Conservation (phyloP, 2,113 vertebrate genomes). For the Malurus melanocephalus region DNA sequence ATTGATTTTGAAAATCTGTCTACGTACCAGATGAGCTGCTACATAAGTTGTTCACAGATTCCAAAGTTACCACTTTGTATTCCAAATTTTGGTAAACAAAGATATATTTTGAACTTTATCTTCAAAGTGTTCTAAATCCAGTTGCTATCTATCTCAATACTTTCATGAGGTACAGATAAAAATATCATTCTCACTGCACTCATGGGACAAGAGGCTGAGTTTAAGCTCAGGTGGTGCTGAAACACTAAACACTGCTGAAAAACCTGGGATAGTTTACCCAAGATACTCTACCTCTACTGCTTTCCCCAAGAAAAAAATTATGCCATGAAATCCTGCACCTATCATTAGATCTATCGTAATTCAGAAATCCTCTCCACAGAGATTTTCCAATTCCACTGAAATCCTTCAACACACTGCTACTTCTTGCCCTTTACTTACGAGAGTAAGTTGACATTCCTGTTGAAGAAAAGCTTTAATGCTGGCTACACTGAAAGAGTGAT, state of each 20-base stretch:
- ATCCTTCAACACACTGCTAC: not conserved
- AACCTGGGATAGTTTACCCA: not conserved
- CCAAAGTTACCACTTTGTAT: not conserved
- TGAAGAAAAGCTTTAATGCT: not conserved
- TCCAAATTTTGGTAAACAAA: not conserved
- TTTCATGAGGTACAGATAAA: not conserved
- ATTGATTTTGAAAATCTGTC: not conserved
- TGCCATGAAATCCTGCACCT: not conserved
- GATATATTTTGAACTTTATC: not conserved
- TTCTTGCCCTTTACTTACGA: not conserved
- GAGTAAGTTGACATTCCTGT: not conserved
- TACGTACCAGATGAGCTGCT: not conserved
- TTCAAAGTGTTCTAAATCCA: not conserved
- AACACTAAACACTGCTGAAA: not conserved
- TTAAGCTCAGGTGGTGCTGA: not conserved
- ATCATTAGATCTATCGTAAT: not conserved
- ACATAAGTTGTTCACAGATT: not conserved
- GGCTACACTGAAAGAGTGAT: not conserved
- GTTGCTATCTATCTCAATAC: not conserved
- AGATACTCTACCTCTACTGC: not conserved
- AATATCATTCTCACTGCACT: not conserved
- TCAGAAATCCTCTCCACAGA: not conserved
- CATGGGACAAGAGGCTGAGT: not conserved
- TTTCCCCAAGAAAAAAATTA: not conserved
- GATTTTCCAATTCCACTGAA: not conserved